phyloP scores from a whole-genome alignment of 2,888 invertebrate species.

The Unio delphinus region DNA sequence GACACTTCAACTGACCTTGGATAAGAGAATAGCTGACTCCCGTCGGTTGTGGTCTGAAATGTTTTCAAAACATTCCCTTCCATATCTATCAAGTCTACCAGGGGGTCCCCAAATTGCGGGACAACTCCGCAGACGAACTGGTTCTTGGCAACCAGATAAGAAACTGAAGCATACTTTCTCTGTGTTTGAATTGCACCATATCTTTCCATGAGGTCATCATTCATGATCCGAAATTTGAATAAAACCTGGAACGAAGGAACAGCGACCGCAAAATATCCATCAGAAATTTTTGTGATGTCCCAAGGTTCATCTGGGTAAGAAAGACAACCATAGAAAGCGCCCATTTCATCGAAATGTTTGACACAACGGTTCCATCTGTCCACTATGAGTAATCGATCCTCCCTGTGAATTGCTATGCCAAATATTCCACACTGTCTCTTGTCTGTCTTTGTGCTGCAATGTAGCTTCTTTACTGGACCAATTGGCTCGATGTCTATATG shows the following conservation, averaged over 20 bases:
- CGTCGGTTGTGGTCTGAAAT: constrained; percentile 13
- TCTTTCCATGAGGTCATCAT: constrained; percentile 14
- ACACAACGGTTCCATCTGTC: constrained; percentile 36
- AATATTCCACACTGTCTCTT: constrained; percentile 25
- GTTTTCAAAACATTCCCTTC: constrained; percentile 23
- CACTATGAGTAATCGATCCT: constrained; percentile 20
- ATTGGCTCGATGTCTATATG: constrained; percentile 1
- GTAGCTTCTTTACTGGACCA: constrained; percentile 19
- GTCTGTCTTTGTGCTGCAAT: constrained; percentile 23
- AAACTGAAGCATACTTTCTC: constrained; percentile 26
- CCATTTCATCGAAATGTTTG: constrained; percentile 26
- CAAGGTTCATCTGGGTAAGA: constrained; percentile 35
- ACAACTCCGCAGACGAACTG: constrained; percentile 40
- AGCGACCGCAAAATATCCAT: constrained; percentile 25
- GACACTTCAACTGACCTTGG: constrained; percentile 38
- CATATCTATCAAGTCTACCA: constrained; percentile 31
- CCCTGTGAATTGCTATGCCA: constrained; percentile 17
- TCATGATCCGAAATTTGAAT: constrained; percentile 23
- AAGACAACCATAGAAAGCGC: constrained; percentile 25
- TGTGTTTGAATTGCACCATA: constrained; percentile 17
- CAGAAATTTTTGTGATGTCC: constrained; percentile 25
- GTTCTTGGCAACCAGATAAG: constrained; percentile 16
- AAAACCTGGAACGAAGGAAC: constrained; percentile 28
- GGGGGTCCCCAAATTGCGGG: constrained; percentile 37
- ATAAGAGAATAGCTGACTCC: constrained; percentile 26